Evolutionary conservation across 2,888 invertebrate species (phyloP), one percentile per base, ranked within the genome.

Genomic region (Balanococcus diminutus): DNA sequence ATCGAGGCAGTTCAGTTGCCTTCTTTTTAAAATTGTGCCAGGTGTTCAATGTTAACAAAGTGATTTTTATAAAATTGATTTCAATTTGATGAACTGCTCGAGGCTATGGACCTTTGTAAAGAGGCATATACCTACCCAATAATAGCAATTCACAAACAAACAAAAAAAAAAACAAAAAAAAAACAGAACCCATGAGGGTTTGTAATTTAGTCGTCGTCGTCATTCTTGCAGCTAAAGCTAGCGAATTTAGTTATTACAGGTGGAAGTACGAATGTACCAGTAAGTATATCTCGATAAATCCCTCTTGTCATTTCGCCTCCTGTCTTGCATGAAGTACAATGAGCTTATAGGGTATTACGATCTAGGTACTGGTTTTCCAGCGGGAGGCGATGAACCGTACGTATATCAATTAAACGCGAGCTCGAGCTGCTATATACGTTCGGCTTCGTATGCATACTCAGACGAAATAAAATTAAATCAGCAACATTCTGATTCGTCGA

Each of bases 261-360:
- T 19, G 61, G 25, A 67, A 1, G n/a, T 51, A 51, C 0, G 8
- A 36, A n/a, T n/a, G 36, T 36, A 36, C 36, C 36, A 36, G 36
- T 36, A 36, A 6, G 36, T 36, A 36, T 36, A 36, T 8, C 36
- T 36, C 5, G 3, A 36, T 36, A 4, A 8, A 5, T 9, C 51
- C 51, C 1, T 0, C 19, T 19, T 19, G 1, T 51, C 51, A 4
- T 36, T 8, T 36, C 36, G 2, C 19, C 9, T n/a, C 51, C 19
- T 51, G 51, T 51, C 11, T 5, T 42, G 36, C 36, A 36, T 36
- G 1, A 19, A 56, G 22, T 67, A 67, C 61, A 25, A 67, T 67
- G 61, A 67, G 61, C 61, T 67, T 67, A 28, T 67, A 67, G 61
- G 61, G 61, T 67, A 67, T 67, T 67, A 67, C 61, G 61, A 25